Conservation (phyloP, 1,140 invertebrate genomes). For the Temnothorax curvispinosus region DNA sequence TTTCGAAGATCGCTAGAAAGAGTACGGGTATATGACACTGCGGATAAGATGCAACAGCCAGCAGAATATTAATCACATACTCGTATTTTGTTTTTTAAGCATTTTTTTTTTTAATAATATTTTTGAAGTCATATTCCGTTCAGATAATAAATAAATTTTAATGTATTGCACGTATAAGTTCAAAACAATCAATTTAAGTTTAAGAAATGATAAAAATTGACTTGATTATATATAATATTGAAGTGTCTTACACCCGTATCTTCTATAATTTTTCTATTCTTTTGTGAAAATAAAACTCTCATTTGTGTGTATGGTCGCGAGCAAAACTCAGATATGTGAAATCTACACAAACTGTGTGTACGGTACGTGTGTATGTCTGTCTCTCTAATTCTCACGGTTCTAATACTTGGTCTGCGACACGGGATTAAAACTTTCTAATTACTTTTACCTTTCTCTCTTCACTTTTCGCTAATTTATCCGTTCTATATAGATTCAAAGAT, state of each 20-base stretch:
- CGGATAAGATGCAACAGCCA: not conserved
- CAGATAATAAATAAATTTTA: not conserved
- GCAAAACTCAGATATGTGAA: conserved; percentile 73
- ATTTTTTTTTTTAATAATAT: not conserved
- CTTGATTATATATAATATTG: not conserved
- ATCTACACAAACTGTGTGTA: conserved; percentile 63
- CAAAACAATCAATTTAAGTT: not conserved
- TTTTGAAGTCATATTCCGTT: not conserved
- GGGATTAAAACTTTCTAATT: conserved; percentile 62
- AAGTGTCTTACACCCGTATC: conserved; percentile 27
- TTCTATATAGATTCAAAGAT: conserved; percentile 32
- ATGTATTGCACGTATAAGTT: not conserved
- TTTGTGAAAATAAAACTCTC: conserved; percentile 26
- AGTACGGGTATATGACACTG: conserved; percentile 19
- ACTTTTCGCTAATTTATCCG: conserved; percentile 7
- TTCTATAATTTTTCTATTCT: conserved; percentile 24
- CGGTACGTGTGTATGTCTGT: not conserved
- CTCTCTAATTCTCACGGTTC: conserved; percentile 11
- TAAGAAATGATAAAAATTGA: not conserved
- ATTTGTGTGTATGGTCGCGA: conserved; percentile 61
- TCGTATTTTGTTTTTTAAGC: not conserved
- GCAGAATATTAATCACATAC: not conserved
- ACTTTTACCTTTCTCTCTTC: conserved; percentile 52
- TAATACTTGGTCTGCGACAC: conserved; percentile 63
- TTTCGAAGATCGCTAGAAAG: conserved; percentile 13